Conservation (phyloP, 2,113 vertebrate species). For the Apteryx mantelli region DNA sequence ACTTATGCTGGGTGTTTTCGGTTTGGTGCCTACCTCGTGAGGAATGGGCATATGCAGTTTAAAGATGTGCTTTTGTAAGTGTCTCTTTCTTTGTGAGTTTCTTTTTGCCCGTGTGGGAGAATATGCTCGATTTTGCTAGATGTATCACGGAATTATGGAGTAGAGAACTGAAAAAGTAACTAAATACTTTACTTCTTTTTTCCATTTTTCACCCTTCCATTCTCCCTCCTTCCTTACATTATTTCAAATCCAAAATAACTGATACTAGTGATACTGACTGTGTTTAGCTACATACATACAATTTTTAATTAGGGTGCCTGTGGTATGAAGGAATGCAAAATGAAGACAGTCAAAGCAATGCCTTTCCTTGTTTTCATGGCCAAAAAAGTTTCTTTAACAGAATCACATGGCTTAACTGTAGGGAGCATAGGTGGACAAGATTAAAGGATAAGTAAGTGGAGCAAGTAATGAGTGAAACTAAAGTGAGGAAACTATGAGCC, state of each 20-base stretch:
- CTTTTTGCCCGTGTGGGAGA: not conserved
- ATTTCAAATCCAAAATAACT: not conserved
- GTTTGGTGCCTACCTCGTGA: slow-evolving; percentile 87
- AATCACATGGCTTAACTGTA: not conserved
- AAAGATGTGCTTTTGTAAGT: slow-evolving; percentile 89
- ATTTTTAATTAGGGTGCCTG: not conserved
- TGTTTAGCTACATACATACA: not conserved
- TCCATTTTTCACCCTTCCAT: not conserved
- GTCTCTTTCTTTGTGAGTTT: not conserved
- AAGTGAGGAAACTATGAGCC: not conserved
- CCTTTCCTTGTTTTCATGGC: not conserved
- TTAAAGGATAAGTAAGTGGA: not conserved
- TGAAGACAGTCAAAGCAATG: not conserved
- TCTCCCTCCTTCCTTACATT: not conserved
- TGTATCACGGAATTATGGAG: not conserved
- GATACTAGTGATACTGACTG: not conserved
- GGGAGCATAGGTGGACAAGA: not conserved
- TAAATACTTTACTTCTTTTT: not conserved
- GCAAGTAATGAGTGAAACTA: not conserved
- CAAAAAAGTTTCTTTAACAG: not conserved
- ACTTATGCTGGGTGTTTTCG: slow-evolving; percentile 86
- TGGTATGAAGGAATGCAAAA: not conserved
- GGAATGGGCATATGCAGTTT: slow-evolving; percentile 72
- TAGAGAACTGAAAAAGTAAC: not conserved
- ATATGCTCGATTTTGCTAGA: not conserved